A percentile compares a stretch with the other conserved stretches of the same genome.
Evolutionary conservation across 1,140 invertebrate genomes (phyloP).

Genomic region (Drosophila pachea): DNA sequence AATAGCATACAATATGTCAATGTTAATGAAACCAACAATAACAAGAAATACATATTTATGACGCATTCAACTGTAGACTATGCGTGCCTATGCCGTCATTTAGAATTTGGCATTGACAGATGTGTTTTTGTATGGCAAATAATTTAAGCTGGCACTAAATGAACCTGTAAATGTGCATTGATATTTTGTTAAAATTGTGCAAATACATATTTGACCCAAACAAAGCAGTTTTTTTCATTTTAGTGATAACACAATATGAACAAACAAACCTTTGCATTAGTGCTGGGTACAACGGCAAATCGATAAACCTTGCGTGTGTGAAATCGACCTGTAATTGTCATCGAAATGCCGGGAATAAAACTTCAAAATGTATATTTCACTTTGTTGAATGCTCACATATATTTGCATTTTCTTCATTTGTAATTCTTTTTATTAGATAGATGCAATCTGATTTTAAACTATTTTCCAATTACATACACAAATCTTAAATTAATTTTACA

Average conservation of each 20-base stretch:
- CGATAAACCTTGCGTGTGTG: neutral
- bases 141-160: conserved; percentile 8
- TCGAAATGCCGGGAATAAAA: conserved; percentile 4
- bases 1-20: conserved; percentile 8
- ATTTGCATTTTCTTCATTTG: conserved; percentile 28
- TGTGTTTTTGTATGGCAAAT: conserved; percentile 12
- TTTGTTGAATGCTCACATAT: conserved; percentile 15
- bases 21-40: neutral
- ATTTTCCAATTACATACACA: conserved; percentile 48
- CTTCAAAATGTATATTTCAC: conserved; percentile 10
- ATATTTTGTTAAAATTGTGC: conserved; percentile 26
- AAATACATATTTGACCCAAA: conserved; percentile 12
- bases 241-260: neutral
- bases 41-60: neutral
- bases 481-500: conserved; percentile 45
- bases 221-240: neutral
- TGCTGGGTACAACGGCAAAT: neutral
- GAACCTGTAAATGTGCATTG: conserved; percentile 4
- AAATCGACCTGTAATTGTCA: neutral
- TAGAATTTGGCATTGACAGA: conserved; percentile 13
- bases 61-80: conserved; percentile 8
- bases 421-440: conserved; percentile 34
- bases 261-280: neutral
- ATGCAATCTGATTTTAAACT: conserved; percentile 37
- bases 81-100: conserved; percentile 14